phyloP scores from a whole-genome alignment of 2,113 vertebrate species.

The Mustelus asterias region DNA sequence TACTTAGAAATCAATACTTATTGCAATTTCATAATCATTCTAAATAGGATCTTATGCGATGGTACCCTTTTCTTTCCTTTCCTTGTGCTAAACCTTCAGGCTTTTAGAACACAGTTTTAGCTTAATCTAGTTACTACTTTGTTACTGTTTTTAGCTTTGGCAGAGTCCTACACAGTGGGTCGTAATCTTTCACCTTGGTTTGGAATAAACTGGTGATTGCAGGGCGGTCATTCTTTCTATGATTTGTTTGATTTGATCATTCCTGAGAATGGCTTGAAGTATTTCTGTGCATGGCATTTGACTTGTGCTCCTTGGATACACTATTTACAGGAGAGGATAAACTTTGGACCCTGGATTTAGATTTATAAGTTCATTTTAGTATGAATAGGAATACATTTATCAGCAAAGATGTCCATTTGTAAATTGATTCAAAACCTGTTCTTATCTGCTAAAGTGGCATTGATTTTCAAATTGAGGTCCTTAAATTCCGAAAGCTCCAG shows the following conservation, averaged over 20 bases:
- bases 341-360: too few species aligned
- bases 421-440: not conserved
- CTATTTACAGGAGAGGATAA: too few species aligned
- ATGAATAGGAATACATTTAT: not conserved
- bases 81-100: not conserved
- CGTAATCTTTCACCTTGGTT: not conserved
- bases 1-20: not conserved
- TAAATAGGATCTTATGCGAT: not conserved
- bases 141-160: not conserved
- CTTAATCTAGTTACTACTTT: not conserved
- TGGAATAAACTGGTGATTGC: not conserved
- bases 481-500: not conserved
- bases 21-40: not conserved
- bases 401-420: not conserved
- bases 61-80: not conserved
- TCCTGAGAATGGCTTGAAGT: not conserved
- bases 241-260: not conserved
- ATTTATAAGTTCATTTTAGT: not conserved
- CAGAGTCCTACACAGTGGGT: not conserved
- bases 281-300: not conserved
- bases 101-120: not conserved
- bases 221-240: not conserved
- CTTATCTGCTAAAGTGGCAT: not conserved
- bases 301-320: not conserved
- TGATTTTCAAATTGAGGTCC: not conserved